Conservation (phyloP, 2,888 invertebrate species). For the Hyposoter didymator region DNA sequence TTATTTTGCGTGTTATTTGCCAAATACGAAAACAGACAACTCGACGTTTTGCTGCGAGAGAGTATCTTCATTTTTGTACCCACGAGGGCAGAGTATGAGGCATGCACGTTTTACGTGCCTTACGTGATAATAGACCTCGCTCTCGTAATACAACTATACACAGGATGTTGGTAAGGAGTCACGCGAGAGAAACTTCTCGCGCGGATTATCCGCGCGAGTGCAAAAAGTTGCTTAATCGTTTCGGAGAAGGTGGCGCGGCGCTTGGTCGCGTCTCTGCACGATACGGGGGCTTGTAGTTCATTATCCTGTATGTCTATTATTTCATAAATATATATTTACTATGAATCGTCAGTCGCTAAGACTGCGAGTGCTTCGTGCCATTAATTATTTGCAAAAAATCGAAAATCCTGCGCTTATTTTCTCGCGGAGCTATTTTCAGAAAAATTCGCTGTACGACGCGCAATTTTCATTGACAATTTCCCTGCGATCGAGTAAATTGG, state of each 20-base stretch:
- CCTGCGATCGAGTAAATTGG: neutral
- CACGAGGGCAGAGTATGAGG: neutral
- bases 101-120: slow-evolving; percentile 44
- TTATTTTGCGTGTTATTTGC: neutral
- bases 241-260: slow-evolving; percentile 60
- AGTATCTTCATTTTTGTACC: slow-evolving; percentile 27
- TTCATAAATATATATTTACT: slow-evolving; percentile 24
- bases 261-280: slow-evolving; percentile 48
- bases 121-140: slow-evolving; percentile 60
- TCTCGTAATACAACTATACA: slow-evolving; percentile 46
- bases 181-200: slow-evolving; percentile 61
- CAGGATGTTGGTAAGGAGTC: slow-evolving; percentile 57
- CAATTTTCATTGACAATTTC: neutral
- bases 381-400: slow-evolving; percentile 6
- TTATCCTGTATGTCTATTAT: slow-evolving; percentile 41
- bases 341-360: neutral
- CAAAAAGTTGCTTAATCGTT: slow-evolving; percentile 68
- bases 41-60: slow-evolving; percentile 2
- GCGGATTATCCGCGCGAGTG: slow-evolving; percentile 49
- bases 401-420: neutral
- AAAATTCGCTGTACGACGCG: no score
- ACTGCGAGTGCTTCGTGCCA: slow-evolving; percentile 10
- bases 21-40: neutral
- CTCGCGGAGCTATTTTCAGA: neutral
- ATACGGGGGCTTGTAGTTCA: slow-evolving; percentile 45